Base-by-base conservation (phyloP, 2,113 vertebrate species). In the Caranx melampygus region DNA sequence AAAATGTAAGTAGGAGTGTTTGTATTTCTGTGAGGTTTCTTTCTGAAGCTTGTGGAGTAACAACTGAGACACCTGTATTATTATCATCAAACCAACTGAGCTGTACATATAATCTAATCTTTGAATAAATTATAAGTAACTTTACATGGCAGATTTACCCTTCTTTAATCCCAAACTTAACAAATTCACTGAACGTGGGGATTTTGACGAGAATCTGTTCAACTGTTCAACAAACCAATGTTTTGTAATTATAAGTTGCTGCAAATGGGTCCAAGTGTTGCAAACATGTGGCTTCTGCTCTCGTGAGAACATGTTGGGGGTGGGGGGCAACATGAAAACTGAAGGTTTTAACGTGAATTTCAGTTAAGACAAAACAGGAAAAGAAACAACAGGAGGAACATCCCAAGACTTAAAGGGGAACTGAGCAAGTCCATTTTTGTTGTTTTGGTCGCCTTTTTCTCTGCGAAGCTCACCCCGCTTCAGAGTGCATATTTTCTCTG, bases 271-370 rank as follows among this genome's bases (percentile, higher is more conserved):
- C 52, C 9, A 1, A 11, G 21, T 45, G 60, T 15, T 83, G 57
- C 52, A 81, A 34, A 70, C 52, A 68, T 72, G 55, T 68, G 10
- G 44, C 45, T 62, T 83, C 73, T 75, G 64, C 58, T 86, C 78
- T 72, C 47, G 14, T 66, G 40, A 65, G 71, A 45, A 68, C 61
- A 0, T 37, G 69, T 80, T 52, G 54, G 33, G 34, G 42, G 44
- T 10, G 54, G 26, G 70, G 86, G 83, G 68, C 84, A 85, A 57
- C 26, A 2, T 26, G 26, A 26, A 26, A 26, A 20, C 10, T 26
- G 26, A 40, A 0, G n/a, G 34, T 59, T 16, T 57, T 2, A 35
- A 1, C 44, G 14, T 18, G 11, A 12, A 47, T 66, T 83, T 67
- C 18, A 2, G 20, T 70, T 55, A 6, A 6, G 47, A 20, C 44